These are phyloP conservation scores for Nezara viridula DNA, from an alignment of 2,888 invertebrate species.

Conservation along the genomic window DNA sequence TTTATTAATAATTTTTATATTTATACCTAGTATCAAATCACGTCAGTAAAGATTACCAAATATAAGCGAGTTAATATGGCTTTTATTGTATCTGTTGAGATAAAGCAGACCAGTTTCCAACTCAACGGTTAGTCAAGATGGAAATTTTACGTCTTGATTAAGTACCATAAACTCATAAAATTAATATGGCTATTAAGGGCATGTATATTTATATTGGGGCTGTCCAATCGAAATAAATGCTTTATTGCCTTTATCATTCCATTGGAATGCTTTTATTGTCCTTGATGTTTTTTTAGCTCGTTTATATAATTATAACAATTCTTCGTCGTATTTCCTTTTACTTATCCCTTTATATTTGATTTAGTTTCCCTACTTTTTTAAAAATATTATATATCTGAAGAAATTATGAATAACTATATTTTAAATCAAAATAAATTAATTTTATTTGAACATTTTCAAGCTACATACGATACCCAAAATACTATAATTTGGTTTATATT, in stretches of 20 bases:
- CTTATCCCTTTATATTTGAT: too few relatives aligned
- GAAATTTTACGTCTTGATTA: constrained; percentile 1
- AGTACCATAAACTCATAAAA: constrained; percentile 15
- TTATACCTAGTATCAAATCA: too few relatives aligned
- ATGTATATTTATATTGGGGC: constrained; percentile 1
- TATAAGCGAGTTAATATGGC: background rate
- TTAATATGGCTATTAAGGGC: background rate
- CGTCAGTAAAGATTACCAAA: too few relatives aligned
- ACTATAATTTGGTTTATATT: too few relatives aligned
- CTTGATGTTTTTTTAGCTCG: background rate
- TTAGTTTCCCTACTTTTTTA: too few relatives aligned
- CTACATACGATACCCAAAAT: too few relatives aligned
- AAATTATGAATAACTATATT: too few relatives aligned
- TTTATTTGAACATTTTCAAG: too few relatives aligned
- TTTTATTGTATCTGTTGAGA: background rate
- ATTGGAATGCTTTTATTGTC: background rate
- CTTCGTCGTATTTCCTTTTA: too few relatives aligned
- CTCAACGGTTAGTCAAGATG: background rate
- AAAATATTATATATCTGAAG: too few relatives aligned
- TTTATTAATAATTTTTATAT: too few relatives aligned
- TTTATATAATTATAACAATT: background rate
- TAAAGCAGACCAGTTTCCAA: background rate
- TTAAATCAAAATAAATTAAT: too few relatives aligned
- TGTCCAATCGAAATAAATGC: background rate
- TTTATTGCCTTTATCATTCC: background rate